phyloP scores from a whole-genome alignment of 2,888 invertebrate species.

The Dolomedes plantarius region DNA sequence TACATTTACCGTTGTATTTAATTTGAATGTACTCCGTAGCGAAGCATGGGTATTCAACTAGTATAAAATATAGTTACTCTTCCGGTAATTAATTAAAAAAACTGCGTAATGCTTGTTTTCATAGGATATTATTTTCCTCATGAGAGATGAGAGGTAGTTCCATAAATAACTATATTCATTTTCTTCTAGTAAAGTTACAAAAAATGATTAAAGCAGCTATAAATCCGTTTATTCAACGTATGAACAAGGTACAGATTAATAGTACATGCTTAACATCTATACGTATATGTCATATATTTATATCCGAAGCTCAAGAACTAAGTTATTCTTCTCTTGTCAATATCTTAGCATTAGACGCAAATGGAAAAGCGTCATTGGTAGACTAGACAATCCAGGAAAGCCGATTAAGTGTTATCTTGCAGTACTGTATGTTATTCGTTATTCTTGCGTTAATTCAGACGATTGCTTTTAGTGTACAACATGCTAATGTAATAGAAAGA shows the following conservation, averaged over 20 bases:
- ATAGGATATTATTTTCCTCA: too few species aligned
- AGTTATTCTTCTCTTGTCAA: background rate
- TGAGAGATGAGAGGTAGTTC: too few species aligned
- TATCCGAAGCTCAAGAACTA: background rate
- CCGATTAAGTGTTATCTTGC: constrained; percentile 2
- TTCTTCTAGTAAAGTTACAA: too few species aligned
- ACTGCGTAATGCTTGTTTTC: too few species aligned
- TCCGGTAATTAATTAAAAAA: too few species aligned
- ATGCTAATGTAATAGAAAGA: background rate
- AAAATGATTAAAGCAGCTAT: too few species aligned
- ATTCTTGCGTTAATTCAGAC: background rate
- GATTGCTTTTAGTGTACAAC: background rate
- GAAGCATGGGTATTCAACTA: too few species aligned
- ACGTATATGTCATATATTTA: background rate
- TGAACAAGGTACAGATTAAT: background rate
- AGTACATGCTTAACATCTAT: background rate
- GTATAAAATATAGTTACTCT: too few species aligned
- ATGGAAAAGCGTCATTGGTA: background rate
- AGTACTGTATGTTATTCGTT: background rate
- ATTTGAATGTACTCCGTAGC: too few species aligned
- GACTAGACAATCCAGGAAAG: background rate
- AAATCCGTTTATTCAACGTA: background rate
- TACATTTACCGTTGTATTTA: too few species aligned
- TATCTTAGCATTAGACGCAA: background rate
- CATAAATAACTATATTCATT: too few species aligned